Evolutionary conservation across 2,888 invertebrate genomes (phyloP), one percentile per base, ranked within the genome.

Genomic region (Sepiola atlantica): DNA sequence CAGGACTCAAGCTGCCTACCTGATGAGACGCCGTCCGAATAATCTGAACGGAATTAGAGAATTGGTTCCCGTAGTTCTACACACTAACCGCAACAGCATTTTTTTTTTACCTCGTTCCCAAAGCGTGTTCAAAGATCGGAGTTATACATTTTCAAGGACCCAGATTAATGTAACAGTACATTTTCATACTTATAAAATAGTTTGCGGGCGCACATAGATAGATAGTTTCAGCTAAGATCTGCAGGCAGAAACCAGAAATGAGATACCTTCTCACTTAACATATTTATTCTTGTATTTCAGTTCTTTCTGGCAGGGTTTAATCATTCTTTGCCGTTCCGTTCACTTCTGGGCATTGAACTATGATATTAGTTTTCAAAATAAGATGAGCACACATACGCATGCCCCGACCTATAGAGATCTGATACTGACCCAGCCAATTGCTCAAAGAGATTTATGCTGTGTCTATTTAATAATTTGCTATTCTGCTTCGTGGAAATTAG

Each of bases 321-420:
- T 3, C 16, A 77, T 77, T 77, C n/a, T 77, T 77, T n/a, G 18
- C 77, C 14, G 32, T 77, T 77, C 77, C n/a, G 16, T 77, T n/a
- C 77, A 77, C n/a, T 77, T 77, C 77, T 77, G 77, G 77, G 77
- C 77, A 77, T 77, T 77, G 77, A 77, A 77, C 77, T 77, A 77
- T 77, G 77, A 77, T 77, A 77, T 77, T 77, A 77, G 77, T 77
- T 77, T 77, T 77, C 77, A 77, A 32, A 77, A 77, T 77, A 77
- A 77, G 77, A 77, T n/a, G 16, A 77, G 77, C 77, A 77, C n/a
- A 16, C 77, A 77, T 16, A 77, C 32, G 32, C 32, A n/a, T 77
- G n/a, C n/a, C n/a, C n/a, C 12, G n/a, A 32, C 16, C 32, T 4
- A 32, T 16, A 14, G 14, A n/a, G n/a, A 32, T 77, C n/a, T 77